Percentiles rank a stretch among this genome's conserved stretches.
phyloP scores from a whole-genome alignment of 2,113 vertebrate species.

The Gallinago undulata region DNA sequence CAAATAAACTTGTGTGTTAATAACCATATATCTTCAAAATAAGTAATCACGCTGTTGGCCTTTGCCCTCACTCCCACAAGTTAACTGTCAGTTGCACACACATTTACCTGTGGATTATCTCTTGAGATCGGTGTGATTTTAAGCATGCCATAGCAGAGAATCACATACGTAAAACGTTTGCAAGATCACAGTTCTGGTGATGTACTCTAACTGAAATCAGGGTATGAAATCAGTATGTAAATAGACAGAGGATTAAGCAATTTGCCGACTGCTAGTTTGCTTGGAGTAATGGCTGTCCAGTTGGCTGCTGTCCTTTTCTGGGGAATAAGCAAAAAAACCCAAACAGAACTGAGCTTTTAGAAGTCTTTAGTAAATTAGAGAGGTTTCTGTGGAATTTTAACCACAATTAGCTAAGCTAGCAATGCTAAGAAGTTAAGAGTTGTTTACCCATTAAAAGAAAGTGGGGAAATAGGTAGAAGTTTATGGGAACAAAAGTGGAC shows the following conservation, averaged over 20 bases:
- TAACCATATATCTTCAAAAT: not conserved
- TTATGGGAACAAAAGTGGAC: slow-evolving; percentile 37
- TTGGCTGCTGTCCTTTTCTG: not conserved
- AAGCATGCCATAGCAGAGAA: not conserved
- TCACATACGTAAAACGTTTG: rapidly evolving
- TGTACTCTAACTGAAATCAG: not conserved
- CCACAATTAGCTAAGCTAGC: not conserved
- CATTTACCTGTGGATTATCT: not conserved
- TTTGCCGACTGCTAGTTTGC: not conserved
- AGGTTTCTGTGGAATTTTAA: not conserved
- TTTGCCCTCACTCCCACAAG: not conserved
- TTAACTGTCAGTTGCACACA: not conserved
- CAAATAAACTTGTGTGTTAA: not conserved
- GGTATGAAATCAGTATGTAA: not conserved
- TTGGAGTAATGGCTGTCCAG: not conserved
- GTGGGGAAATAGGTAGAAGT: slow-evolving; percentile 21
- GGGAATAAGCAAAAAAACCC: not conserved
- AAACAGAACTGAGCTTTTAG: not conserved
- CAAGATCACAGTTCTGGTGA: not conserved
- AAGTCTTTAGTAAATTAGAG: not conserved
- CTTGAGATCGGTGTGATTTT: not conserved
- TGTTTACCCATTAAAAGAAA: not conserved
- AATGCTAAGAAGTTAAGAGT: not conserved
- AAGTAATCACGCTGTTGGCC: not conserved
- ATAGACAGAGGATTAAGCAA: not conserved